Evolutionary conservation across 2,797 vertebrate genomes (phyloP).

Genomic region (Fundulus diaphanus): DNA sequence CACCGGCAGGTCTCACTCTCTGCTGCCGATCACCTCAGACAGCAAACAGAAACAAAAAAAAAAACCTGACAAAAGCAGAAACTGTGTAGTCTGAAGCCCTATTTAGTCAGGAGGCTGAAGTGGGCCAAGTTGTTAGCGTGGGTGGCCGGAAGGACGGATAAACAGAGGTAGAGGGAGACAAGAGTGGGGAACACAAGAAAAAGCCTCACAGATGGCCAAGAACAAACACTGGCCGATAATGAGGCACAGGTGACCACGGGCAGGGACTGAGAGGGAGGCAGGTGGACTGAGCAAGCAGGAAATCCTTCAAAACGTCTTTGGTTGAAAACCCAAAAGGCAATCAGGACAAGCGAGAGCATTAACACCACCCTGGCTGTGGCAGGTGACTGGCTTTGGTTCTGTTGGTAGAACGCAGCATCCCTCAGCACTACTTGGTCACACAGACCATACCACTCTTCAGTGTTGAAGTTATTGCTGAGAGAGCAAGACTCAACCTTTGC

Average conservation of each 20-base stretch:
- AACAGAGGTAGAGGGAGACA: conserved; percentile 32
- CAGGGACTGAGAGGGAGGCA: not conserved
- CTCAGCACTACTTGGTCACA: not conserved
- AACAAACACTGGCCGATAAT: conserved; percentile 18
- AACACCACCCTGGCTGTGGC: too few species aligned
- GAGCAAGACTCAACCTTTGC: not conserved
- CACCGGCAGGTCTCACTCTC: conserved; percentile 9
- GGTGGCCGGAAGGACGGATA: conserved; percentile 46
- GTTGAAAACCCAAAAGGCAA: not conserved
- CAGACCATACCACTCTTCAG: not conserved
- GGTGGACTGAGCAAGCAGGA: conserved; percentile 1
- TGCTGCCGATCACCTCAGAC: conserved; percentile 13
- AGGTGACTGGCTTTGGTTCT: not conserved
- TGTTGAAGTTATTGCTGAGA: not conserved
- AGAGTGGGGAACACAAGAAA: not conserved
- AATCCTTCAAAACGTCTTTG: not conserved
- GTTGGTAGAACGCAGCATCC: not conserved
- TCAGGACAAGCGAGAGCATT: not conserved
- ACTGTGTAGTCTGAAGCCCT: conserved; percentile 42
- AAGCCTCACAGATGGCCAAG: conserved; percentile 20
- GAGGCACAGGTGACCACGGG: conserved; percentile 19
- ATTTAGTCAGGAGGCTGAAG: conserved; percentile 39
- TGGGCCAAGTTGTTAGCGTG: conserved; percentile 45
- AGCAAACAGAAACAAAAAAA: conserved; percentile 27
- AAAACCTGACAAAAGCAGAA: conserved; percentile 34